Conservation (phyloP, 2,113 vertebrate genomes). For the Pithys albifrons region DNA sequence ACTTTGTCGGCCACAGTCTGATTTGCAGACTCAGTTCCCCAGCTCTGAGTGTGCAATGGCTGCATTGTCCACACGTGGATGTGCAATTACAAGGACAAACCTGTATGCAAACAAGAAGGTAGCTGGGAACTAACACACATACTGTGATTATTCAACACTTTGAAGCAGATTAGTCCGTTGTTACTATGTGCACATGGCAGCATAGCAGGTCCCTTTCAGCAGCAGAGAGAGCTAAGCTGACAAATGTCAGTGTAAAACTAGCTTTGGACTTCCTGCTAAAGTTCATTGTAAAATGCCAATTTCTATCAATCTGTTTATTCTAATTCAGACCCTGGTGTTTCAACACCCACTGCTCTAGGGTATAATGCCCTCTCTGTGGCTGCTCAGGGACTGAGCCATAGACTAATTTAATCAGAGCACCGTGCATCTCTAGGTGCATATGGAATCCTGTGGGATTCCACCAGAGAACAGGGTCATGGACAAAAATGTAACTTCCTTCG, state of each 20-base stretch:
- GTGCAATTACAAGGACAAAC: no score
- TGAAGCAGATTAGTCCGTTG: neutral
- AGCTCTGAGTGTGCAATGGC: accelerated
- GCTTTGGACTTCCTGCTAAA: neutral
- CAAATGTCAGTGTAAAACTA: neutral
- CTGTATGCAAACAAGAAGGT: neutral
- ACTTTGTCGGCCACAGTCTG: neutral
- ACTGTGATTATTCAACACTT: neutral
- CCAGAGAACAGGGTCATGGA: neutral
- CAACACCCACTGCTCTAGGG: neutral
- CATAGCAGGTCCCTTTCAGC: neutral
- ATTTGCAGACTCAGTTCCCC: neutral
- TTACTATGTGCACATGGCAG: neutral
- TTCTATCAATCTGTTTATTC: neutral
- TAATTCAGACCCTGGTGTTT: neutral
- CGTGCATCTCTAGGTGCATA: accelerated
- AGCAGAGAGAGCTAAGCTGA: neutral
- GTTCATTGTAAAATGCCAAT: neutral
- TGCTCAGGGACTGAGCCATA: neutral
- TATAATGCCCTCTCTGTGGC: neutral
- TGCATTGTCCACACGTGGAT: neutral
- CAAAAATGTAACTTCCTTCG: neutral
- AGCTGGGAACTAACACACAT: accelerated
- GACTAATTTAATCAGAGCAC: neutral
- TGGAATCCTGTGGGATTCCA: neutral